These are phyloP conservation scores for Meloidogyne floridensis DNA, from an alignment of 1,140 invertebrate genomes.

Conservation along the genomic window DNA sequence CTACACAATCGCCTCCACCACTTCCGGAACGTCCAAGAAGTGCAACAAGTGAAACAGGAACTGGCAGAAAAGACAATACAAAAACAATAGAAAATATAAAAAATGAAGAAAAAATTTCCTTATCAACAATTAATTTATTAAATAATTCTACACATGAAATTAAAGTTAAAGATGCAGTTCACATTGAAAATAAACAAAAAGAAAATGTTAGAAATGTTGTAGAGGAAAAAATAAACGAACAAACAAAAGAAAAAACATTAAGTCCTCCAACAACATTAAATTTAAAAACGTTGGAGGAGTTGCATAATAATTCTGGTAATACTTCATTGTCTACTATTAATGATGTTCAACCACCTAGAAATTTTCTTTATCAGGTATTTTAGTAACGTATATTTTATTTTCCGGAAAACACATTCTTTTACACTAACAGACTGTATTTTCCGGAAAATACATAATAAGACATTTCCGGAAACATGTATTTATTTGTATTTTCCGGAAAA, in stretches of 20 bases:
- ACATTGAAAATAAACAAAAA: background rate
- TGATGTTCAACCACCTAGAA: background rate
- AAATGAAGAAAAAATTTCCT: background rate
- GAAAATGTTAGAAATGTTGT: conserved; percentile 8
- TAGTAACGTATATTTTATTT: background rate
- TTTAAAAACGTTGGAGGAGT: background rate
- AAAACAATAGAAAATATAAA: background rate
- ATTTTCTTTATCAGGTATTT: background rate
- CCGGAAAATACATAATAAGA: background rate
- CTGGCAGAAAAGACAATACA: background rate
- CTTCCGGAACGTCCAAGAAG: conserved; percentile 22
- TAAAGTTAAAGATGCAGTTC: conserved; percentile 19
- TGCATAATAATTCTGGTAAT: background rate
- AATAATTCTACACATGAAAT: conserved; percentile 14
- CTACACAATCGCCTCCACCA: conserved; percentile 6
- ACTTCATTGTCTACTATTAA: background rate
- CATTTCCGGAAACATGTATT: background rate
- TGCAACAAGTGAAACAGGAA: background rate
- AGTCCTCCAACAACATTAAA: background rate
- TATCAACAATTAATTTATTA: background rate
- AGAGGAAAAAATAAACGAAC: background rate
- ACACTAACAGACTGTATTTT: too few relatives aligned
- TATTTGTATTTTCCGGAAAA: too few relatives aligned
- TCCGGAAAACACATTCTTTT: background rate
- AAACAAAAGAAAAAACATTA: background rate